phyloP scores from a whole-genome alignment of 2,888 invertebrate species.

The Hypercompe scribonia region DNA sequence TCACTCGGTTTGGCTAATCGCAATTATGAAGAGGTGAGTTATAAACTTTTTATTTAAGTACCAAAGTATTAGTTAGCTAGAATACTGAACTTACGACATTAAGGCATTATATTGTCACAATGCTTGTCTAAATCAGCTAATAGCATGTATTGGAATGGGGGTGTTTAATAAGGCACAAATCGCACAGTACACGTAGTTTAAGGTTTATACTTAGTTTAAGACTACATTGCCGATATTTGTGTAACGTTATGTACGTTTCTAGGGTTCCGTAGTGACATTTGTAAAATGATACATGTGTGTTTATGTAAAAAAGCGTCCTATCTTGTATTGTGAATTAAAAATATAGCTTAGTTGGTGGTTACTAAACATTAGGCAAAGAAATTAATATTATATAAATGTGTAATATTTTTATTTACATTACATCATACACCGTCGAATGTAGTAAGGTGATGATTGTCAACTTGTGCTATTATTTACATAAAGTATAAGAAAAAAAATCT shows the following conservation, averaged over 20 bases:
- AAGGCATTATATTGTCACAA: not conserved
- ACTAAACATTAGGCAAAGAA: not conserved
- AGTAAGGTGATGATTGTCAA: not conserved
- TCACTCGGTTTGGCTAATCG: conserved; percentile 53
- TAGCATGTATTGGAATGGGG: not conserved
- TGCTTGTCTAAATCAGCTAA: not conserved
- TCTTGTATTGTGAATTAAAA: not conserved
- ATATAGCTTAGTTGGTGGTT: not conserved
- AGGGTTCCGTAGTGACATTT: not conserved
- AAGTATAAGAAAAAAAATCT: too few species aligned
- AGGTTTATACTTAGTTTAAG: not conserved
- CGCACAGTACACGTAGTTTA: not conserved
- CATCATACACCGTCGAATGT: not conserved
- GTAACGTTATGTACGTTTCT: not conserved
- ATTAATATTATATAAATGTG: not conserved
- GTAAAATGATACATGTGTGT: not conserved
- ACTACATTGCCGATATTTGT: not conserved
- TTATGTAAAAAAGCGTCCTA: not conserved
- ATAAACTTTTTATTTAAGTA: not conserved
- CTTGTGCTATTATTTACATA: not conserved
- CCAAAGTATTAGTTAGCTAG: not conserved
- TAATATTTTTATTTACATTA: not conserved
- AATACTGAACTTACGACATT: not conserved
- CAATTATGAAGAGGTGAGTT: conserved; percentile 70
- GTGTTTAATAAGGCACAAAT: not conserved